phyloP scores from a whole-genome alignment of 2,113 vertebrate genomes.

The Eurypyga helias region DNA sequence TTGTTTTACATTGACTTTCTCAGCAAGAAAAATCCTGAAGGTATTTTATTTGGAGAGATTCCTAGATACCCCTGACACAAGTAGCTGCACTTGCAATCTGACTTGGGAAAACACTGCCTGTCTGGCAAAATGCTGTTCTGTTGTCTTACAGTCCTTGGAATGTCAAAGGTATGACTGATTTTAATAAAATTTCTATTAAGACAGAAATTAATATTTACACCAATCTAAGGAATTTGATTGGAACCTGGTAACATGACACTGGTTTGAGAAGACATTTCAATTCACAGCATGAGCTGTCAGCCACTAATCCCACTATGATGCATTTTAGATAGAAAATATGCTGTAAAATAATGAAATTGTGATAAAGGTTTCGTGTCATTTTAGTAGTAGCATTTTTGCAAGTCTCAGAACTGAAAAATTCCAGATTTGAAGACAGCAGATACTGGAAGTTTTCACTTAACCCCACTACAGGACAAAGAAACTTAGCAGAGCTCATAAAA shows the following conservation, averaged over 20 bases:
- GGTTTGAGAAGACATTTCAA: neutral
- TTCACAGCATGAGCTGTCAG: neutral
- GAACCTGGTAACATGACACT: neutral
- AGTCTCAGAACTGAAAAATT: neutral
- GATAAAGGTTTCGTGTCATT: neutral
- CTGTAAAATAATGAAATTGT: neutral
- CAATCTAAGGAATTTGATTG: neutral
- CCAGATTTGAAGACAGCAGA: neutral
- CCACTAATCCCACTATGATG: neutral
- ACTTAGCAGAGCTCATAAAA: neutral
- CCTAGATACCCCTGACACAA: neutral
- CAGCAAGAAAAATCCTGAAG: neutral
- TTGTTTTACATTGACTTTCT: neutral
- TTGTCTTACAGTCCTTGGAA: neutral
- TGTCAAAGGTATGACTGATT: neutral
- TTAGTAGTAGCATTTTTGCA: neutral
- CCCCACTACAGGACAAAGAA: neutral
- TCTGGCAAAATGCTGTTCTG: neutral
- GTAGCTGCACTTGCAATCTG: neutral
- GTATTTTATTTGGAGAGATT: neutral
- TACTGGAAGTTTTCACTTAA: neutral
- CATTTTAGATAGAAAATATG: neutral
- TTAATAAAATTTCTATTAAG: neutral
- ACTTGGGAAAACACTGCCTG: neutral
- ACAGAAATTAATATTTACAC: neutral